These are phyloP conservation scores for Resseliella maxima DNA, from an alignment of 2,888 invertebrate genomes.

Conservation along the genomic window DNA sequence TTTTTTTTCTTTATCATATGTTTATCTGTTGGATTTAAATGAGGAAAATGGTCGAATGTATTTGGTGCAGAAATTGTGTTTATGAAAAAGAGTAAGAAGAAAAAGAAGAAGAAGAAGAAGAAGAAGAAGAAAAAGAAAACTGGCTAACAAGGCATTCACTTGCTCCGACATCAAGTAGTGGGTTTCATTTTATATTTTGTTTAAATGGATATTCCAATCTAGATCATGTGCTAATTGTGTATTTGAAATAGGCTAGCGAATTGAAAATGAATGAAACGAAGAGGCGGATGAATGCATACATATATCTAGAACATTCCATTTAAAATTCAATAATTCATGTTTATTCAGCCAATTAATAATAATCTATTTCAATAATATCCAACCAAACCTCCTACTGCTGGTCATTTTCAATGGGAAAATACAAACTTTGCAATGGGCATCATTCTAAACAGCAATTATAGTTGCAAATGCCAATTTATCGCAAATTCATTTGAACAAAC, in stretches of 20 bases:
- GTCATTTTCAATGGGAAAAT: constrained; percentile 17
- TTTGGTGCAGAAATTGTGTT: neutral
- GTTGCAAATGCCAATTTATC: constrained; percentile 30
- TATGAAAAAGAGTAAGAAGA: neutral
- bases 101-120: no score
- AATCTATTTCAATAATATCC: constrained; percentile 13
- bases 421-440: neutral
- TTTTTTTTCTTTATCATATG: neutral
- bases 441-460: constrained; percentile 38
- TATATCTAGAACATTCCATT: constrained; percentile 41
- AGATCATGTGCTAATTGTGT: constrained; percentile 32
- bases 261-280: neutral
- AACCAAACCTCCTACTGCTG: neutral
- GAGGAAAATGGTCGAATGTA: neutral
- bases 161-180: neutral
- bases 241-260: neutral
- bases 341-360: constrained; percentile 15
- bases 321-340: constrained; percentile 5
- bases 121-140: no score
- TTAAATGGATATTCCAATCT: neutral
- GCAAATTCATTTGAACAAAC: neutral
- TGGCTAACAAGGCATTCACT: constrained; percentile 13
- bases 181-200: neutral
- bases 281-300: neutral
- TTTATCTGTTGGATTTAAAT: neutral